Base-by-base conservation (phyloP, 2,797 vertebrate species). In the Merluccius polli region DNA sequence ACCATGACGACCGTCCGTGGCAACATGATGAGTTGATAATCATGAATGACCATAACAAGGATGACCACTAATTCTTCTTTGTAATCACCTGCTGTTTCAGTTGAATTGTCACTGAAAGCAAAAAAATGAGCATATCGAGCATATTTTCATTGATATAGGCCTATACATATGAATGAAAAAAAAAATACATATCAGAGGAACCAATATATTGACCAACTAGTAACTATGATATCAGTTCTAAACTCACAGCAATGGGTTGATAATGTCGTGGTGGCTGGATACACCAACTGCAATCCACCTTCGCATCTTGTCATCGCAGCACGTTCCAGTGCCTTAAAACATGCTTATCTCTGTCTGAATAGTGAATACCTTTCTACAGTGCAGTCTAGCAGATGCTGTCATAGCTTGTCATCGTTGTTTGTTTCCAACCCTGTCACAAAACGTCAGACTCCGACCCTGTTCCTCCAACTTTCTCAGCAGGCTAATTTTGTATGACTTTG, bases 391-490 rank as follows among this genome's bases (percentile, higher is more conserved):
- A 24, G 52, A 59, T 21, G 52, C 52, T 59, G 52, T 59, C 52
- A 59, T 2, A 59, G 18, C 52, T 15, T 59, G 52, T 24, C 52
- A 59, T 9, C 21, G 52, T n/a, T 10, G 52, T n/a, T 2, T 2
- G 52, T 67, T 70, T 30, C 59, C 6, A 38, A 73, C 82, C 80
- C 70, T 1, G 11, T 75, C 70, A 30, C 24, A 41, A 68, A 73
- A 70, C 52, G 73, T 38, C 73, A 30, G 21, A n/a, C 68, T 72
- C 36, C 13, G 67, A 38, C 63, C 73, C n/a, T 44, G 65, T 30
- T 63, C 44, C 4, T 29, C 13, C 11, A 52, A 24, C 31, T 36
- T 69, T 65, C 31, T 70, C n/a, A 35, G 18, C 63, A n/a, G 11
- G n/a, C 33, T 36, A 35, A 15, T 41, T 41, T 41, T 41, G 2